Conservation (phyloP, 2,888 invertebrate species). For the Dryobotodes eremita region DNA sequence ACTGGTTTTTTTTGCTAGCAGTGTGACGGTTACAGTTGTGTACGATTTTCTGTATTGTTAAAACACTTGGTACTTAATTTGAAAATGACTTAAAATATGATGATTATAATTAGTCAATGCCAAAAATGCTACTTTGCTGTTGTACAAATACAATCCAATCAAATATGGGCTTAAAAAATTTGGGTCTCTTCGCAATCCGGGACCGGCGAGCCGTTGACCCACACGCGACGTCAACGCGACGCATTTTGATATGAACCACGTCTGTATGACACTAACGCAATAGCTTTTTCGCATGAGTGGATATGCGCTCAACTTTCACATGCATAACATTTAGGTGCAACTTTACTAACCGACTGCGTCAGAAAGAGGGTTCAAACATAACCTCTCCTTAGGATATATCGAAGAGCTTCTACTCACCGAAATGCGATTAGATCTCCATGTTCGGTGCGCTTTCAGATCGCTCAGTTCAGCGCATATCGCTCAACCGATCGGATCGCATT, state of each 20-base stretch:
- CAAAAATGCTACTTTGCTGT: conserved; percentile 14
- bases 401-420: background rate
- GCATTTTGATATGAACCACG: background rate
- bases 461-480: background rate
- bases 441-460: background rate
- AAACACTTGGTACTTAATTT: background rate
- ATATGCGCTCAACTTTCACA: background rate
- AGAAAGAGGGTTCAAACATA: background rate
- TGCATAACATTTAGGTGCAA: background rate
- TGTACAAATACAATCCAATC: background rate
- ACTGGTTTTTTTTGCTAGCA: conserved; percentile 39
- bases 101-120: background rate
- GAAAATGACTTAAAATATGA: background rate
- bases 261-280: background rate
- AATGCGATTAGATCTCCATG: background rate
- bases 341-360: background rate
- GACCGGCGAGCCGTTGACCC: too few relatives aligned
- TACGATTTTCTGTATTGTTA: conserved; percentile 20
- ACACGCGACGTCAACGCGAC: background rate
- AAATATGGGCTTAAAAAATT: background rate
- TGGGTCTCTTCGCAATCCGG: background rate
- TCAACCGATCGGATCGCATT: background rate
- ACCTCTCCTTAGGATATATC: background rate
- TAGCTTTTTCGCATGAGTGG: background rate
- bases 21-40: conserved; percentile 50